A percentile compares a stretch with the other conserved stretches of the same genome.
These are phyloP conservation scores for Tokudaia tokunoshimensis DNA, from an alignment of 2,797 vertebrate species.

Conservation along the genomic window DNA sequence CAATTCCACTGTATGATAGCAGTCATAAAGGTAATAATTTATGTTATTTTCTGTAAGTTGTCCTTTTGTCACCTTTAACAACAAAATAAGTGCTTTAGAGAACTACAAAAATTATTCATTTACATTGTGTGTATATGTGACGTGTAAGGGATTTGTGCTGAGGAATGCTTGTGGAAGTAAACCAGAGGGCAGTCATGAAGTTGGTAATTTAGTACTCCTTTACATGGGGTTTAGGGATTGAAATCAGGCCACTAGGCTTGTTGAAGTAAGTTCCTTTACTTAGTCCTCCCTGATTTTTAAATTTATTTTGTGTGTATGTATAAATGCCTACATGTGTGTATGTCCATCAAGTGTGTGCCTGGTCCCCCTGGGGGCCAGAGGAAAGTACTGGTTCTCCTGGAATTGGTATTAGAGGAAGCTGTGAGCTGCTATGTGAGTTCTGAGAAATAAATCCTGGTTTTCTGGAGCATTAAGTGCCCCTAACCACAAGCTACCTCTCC, in stretches of 20 bases:
- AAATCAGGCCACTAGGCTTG: neutral
- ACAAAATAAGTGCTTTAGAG: neutral
- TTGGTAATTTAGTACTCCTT: neutral
- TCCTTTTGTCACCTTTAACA: slow-evolving; percentile 37
- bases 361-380: neutral
- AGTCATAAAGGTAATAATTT: slow-evolving; percentile 92
- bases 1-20: slow-evolving; percentile 91
- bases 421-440: neutral
- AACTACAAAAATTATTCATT: neutral
- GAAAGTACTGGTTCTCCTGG: neutral
- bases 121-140: neutral
- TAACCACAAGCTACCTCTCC: neutral
- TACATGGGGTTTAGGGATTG: neutral
- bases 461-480: neutral
- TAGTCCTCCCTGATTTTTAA: neutral
- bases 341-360: neutral
- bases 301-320: neutral
- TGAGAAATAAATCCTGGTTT: neutral
- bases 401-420: neutral
- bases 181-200: neutral
- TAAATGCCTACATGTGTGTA: neutral
- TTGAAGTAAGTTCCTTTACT: neutral
- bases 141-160: neutral
- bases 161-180: neutral
- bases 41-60: slow-evolving; percentile 48